These are phyloP conservation scores for Ancistrus triradiatus DNA, from an alignment of 2,113 vertebrate genomes.

Conservation along the genomic window DNA sequence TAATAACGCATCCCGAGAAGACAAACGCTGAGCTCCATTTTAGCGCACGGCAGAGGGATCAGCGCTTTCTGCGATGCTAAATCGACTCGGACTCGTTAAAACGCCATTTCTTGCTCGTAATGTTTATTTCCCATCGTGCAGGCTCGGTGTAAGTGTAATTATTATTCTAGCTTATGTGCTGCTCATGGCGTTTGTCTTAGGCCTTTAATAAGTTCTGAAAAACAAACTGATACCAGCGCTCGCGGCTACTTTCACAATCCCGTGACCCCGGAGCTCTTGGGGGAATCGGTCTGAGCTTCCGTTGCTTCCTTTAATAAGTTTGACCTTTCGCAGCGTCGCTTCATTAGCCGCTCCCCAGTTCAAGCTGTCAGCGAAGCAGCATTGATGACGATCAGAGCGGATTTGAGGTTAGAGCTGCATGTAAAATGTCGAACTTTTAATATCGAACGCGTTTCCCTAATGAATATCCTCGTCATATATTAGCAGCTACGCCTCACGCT, in stretches of 20 bases:
- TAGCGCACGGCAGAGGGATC: not conserved
- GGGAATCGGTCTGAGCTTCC: conserved; percentile 14
- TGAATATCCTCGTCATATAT: too few species aligned
- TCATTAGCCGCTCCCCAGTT: conserved; percentile 10
- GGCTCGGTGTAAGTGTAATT: not conserved
- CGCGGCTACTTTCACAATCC: not conserved
- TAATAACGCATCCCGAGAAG: not conserved
- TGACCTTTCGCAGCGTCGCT: conserved; percentile 32
- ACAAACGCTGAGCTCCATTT: not conserved
- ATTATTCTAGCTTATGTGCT: not conserved
- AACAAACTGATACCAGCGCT: too few species aligned
- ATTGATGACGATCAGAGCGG: too few species aligned
- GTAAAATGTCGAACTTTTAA: too few species aligned
- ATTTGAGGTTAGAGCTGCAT: too few species aligned
- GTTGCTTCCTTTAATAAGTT: conserved; percentile 32
- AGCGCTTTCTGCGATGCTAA: not conserved
- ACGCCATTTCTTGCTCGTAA: not conserved
- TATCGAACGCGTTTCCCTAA: too few species aligned
- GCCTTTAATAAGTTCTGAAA: too few species aligned
- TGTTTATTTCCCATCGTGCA: not conserved
- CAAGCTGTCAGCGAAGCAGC: not conserved
- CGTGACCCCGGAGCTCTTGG: not conserved
- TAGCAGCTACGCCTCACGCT: too few species aligned
- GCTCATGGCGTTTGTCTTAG: not conserved
- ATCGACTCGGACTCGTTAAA: conserved; percentile 2